Evolutionary conservation across 1,140 invertebrate species (phyloP).

Genomic region (Zaprionus kolodkinae): DNA sequence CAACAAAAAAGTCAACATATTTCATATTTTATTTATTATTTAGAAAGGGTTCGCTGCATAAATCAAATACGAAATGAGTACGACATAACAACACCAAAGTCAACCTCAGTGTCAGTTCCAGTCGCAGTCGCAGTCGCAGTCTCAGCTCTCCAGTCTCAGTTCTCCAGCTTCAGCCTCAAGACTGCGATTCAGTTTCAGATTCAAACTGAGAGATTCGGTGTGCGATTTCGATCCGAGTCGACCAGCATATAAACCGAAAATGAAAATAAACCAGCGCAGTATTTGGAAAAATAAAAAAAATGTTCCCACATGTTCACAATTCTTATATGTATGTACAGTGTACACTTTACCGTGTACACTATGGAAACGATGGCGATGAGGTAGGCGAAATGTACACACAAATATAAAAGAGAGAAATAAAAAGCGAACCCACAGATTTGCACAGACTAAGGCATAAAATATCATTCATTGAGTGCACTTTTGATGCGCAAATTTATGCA

Average conservation of each 20-base stretch:
- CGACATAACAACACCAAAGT: conserved; percentile 79
- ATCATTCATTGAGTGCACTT: conserved; percentile 71
- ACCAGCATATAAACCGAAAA: conserved; percentile 56
- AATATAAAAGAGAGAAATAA: conserved; percentile 44
- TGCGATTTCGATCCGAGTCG: conserved; percentile 44
- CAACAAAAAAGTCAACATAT: conserved; percentile 69
- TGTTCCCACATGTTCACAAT: conserved; percentile 82
- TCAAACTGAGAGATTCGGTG: conserved; percentile 19
- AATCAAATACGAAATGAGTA: conserved; percentile 82
- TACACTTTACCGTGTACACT: conserved; percentile 63
- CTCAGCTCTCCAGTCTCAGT: not conserved
- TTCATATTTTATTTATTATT: conserved; percentile 83
- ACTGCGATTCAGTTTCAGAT: conserved; percentile 8
- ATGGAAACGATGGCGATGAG: conserved; percentile 43
- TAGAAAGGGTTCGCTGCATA: conserved; percentile 81
- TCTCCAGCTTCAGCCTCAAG: not conserved
- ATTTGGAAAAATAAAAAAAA: conserved; percentile 55
- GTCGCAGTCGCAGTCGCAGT: conserved; percentile 31
- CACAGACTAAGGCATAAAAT: conserved; percentile 70
- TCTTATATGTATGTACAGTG: conserved; percentile 58
- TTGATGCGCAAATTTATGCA: conserved; percentile 50
- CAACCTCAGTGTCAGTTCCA: conserved; percentile 43
- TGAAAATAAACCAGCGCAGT: conserved; percentile 53
- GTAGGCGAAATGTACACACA: conserved; percentile 36
- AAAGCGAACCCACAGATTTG: conserved; percentile 71